Evolutionary conservation across 2,797 vertebrate genomes (phyloP).

Genomic region (Poliocrania exsul): DNA sequence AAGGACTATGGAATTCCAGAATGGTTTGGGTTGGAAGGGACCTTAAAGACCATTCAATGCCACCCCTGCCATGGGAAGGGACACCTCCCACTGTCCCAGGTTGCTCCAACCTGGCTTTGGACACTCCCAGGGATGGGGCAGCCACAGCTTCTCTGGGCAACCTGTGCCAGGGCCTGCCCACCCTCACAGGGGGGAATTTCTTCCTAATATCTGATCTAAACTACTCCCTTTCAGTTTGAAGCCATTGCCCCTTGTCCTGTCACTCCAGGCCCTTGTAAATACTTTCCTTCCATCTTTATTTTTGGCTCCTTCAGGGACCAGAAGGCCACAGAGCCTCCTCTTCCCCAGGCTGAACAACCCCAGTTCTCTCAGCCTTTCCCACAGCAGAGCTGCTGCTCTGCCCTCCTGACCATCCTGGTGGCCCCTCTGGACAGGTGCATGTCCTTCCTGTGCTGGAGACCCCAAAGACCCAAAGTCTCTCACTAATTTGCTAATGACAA

Average conservation of each 20-base stretch:
- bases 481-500: background rate
- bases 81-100: no score
- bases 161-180: background rate
- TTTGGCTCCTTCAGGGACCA: no score
- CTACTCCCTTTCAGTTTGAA: background rate
- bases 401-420: background rate
- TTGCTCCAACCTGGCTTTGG: background rate
- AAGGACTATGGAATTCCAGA: background rate
- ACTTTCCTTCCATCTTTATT: background rate
- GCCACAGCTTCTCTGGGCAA: background rate
- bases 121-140: background rate
- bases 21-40: background rate
- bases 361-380: background rate
- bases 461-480: accelerated
- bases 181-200: background rate
- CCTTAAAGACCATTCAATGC: no score
- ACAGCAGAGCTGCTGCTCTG: background rate
- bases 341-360: background rate
- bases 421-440: background rate
- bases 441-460: background rate
- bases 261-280: background rate
- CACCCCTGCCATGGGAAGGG: background rate
- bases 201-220: background rate
- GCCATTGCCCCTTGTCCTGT: background rate
- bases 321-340: background rate